Evolutionary conservation across 2,113 vertebrate species (phyloP).

Genomic region (Indicator indicator): DNA sequence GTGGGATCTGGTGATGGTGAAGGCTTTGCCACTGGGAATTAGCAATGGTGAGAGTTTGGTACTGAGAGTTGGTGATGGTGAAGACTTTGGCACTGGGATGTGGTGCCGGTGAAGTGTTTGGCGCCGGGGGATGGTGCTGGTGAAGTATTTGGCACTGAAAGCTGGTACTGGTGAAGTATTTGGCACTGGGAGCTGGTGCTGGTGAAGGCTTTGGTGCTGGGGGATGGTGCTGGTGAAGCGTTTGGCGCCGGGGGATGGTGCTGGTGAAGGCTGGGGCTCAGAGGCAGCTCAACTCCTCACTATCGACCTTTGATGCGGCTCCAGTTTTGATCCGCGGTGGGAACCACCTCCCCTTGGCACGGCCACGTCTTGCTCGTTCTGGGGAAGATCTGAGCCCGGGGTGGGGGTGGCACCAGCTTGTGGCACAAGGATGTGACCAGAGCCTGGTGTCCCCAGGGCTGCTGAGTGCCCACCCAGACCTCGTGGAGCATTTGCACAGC

Average conservation of each 20-base stretch:
- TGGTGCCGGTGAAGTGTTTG: too few relatives aligned
- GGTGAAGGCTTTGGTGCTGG: too few relatives aligned
- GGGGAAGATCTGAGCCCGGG: fast-evolving
- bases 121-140: too few relatives aligned
- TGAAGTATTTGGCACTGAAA: too few relatives aligned
- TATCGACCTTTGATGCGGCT: not conserved
- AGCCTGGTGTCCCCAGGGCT: not conserved
- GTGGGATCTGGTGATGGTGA: too few relatives aligned
- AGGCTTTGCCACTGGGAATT: too few relatives aligned
- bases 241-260: not conserved
- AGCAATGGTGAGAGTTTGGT: too few relatives aligned
- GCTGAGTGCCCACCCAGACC: fast-evolving
- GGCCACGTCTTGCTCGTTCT: fast-evolving
- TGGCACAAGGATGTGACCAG: fast-evolving
- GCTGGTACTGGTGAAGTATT: too few relatives aligned
- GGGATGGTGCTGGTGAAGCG: not conserved
- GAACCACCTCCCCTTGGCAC: not conserved
- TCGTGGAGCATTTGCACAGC: not conserved
- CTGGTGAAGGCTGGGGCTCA: not conserved
- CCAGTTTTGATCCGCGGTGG: not conserved
- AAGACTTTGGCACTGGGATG: too few relatives aligned
- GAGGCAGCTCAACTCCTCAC: not conserved
- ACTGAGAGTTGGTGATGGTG: too few relatives aligned
- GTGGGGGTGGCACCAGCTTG: fast-evolving
- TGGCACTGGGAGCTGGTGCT: too few relatives aligned